Base-by-base conservation (phyloP, 2,797 vertebrate species). In the Amblyraja radiata region DNA sequence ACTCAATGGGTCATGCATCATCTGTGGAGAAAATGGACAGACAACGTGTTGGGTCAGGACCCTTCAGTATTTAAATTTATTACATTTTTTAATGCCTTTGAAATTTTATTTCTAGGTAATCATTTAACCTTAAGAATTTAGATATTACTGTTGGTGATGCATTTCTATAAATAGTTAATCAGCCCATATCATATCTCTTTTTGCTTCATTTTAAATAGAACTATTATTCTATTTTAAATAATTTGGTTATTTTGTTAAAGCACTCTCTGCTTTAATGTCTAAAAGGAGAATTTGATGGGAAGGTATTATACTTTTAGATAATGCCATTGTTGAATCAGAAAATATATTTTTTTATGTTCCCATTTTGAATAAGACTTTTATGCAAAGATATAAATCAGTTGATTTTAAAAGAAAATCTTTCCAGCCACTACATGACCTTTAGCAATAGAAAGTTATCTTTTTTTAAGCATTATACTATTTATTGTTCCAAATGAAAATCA, bases 401-500 rank as follows among this genome's bases (percentile, higher is more conserved):
- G 9, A 3, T 68, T 88, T 32, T 0, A 32, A 63, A 71, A 71
- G 68, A 83, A 86, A 32, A 36, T 88, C n/a, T 32, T 68, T 88
- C 84, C 61, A 88, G n/a, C 84, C 61, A 88, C 8, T 0, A 88
- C 6, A 21, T 36, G 61, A 36, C 61, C 8, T 88, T 65, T 8
- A 18, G 5, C 61, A 88, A 21, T 68, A 68, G 63, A 68, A 88
- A 88, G 7, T 68, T 88, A 16, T 21, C 6, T 68, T 36, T 14
- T 61, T 28, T 84, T 68, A 63, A 65, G n/a, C 65, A 88, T 68
- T 88, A 36, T 68, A 16, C n/a, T 68, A 88, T 88, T 88, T 88
- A 68, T 21, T 36, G n/a, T 36, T 18, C 63, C 18, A 65, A 88
- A 88, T 88, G 61, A 65, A 63, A 68, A 88, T 88, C n/a, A 68